Conservation (phyloP, 1,140 invertebrate species). For the Drosophila trapezifrons region DNA sequence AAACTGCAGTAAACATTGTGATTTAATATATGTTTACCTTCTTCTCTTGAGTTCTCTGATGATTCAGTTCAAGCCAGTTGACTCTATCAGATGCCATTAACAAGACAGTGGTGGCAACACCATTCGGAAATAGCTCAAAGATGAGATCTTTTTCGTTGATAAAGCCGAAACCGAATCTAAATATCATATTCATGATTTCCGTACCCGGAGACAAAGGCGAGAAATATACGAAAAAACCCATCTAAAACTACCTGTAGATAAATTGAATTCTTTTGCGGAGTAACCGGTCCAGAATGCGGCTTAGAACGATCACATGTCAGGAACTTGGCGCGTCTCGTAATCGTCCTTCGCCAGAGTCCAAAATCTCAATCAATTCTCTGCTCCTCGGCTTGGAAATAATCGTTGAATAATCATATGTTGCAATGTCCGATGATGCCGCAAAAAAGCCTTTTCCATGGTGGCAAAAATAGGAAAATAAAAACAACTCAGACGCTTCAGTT, state of each 20-base stretch:
- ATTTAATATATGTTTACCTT: conserved; percentile 35
- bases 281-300: conserved; percentile 24
- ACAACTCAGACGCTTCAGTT: conserved; percentile 46
- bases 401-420: conserved; percentile 36
- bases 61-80: conserved; percentile 6
- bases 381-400: conserved; percentile 13
- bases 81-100: conserved; percentile 10
- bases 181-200: conserved; percentile 43
- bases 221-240: conserved; percentile 3
- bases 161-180: conserved; percentile 25
- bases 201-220: conserved; percentile 31
- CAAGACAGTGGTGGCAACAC: conserved; percentile 13
- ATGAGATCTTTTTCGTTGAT: conserved; percentile 19
- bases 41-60: background rate
- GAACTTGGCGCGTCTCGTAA: conserved; percentile 4
- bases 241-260: background rate
- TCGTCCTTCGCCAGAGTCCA: conserved; percentile 34
- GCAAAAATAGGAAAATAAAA: conserved; percentile 29
- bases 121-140: conserved; percentile 31
- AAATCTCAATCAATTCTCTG: conserved; percentile 17
- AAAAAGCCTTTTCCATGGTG: conserved; percentile 52
- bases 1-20: conserved; percentile 21
- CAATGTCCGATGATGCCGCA: conserved; percentile 47
- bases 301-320: conserved; percentile 14
- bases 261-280: background rate